A percentile compares a stretch with the other conserved stretches of the same genome.
phyloP scores from a whole-genome alignment of 2,797 vertebrate species.

The Tenualosa thibaudeaui region DNA sequence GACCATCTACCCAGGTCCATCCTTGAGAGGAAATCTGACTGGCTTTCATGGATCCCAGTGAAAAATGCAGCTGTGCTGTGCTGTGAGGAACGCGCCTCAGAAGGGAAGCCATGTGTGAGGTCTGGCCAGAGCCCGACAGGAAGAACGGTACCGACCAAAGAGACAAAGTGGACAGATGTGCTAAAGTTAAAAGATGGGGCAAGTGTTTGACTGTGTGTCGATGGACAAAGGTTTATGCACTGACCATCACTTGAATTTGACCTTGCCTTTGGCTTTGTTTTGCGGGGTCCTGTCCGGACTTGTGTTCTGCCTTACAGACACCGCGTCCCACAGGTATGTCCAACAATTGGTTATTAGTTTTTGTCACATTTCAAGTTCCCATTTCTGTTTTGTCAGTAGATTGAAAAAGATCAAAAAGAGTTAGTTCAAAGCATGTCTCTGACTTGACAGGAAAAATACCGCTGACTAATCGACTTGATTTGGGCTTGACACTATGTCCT shows the following conservation, averaged over 20 bases:
- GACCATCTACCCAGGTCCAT: background rate
- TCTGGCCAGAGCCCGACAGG: background rate
- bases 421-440: background rate
- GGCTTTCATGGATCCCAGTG: background rate
- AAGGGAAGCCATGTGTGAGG: conserved; percentile 11
- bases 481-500: background rate
- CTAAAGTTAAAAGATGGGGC: background rate
- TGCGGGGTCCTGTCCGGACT: background rate
- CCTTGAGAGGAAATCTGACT: background rate
- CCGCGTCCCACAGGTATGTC: background rate
- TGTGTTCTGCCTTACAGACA: background rate
- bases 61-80: background rate
- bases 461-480: background rate
- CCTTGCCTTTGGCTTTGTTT: background rate
- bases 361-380: background rate
- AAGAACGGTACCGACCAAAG: background rate
- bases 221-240: background rate
- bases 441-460: background rate
- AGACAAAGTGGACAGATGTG: background rate
- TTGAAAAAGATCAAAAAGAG: background rate
- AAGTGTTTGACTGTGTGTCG: background rate
- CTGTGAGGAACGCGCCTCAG: background rate
- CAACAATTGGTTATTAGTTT: background rate
- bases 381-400: background rate
- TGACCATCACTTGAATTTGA: background rate